Percentiles rank a stretch among this genome's conserved stretches.
phyloP scores from a whole-genome alignment of 2,113 vertebrate genomes.

The Clupea harengus region DNA sequence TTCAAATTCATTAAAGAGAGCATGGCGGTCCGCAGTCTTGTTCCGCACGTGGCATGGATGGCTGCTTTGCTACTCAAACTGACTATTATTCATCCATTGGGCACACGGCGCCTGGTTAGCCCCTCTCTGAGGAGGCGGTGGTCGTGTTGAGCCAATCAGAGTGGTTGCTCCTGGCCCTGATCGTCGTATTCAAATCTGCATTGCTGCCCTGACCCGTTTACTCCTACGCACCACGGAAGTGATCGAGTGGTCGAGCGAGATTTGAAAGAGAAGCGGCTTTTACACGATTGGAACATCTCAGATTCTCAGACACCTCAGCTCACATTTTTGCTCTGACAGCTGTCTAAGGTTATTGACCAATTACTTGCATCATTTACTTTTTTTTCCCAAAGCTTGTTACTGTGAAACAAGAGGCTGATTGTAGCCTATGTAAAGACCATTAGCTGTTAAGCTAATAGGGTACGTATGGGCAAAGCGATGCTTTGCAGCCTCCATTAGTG shows the following conservation, averaged over 20 bases:
- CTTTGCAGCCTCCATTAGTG: conserved; percentile 41
- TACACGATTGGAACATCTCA: background rate
- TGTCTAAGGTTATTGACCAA: conserved; percentile 45
- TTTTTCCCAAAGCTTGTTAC: conserved; percentile 24
- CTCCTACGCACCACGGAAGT: background rate
- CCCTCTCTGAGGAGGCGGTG: conserved; percentile 40
- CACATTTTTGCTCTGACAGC: conserved; percentile 40
- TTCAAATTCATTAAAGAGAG: conserved; percentile 60
- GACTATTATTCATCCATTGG: conserved; percentile 47
- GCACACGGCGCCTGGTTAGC: conserved; percentile 41
- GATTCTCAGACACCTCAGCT: conserved; percentile 27
- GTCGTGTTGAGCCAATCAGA: conserved; percentile 31
- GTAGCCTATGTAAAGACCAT: conserved; percentile 27
- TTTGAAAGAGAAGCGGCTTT: background rate
- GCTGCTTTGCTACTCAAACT: conserved; percentile 54
- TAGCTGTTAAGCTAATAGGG: conserved; percentile 32
- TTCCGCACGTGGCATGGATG: conserved; percentile 51
- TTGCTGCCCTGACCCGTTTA: background rate
- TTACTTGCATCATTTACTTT: conserved; percentile 42
- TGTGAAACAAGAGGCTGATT: conserved; percentile 37
- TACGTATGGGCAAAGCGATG: conserved; percentile 32
- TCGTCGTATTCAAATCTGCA: background rate
- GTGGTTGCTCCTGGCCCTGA: background rate
- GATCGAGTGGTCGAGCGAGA: background rate
- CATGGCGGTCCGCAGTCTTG: conserved; percentile 39